phyloP scores from a whole-genome alignment of 2,113 vertebrate species.

The Hippocampus comes region DNA sequence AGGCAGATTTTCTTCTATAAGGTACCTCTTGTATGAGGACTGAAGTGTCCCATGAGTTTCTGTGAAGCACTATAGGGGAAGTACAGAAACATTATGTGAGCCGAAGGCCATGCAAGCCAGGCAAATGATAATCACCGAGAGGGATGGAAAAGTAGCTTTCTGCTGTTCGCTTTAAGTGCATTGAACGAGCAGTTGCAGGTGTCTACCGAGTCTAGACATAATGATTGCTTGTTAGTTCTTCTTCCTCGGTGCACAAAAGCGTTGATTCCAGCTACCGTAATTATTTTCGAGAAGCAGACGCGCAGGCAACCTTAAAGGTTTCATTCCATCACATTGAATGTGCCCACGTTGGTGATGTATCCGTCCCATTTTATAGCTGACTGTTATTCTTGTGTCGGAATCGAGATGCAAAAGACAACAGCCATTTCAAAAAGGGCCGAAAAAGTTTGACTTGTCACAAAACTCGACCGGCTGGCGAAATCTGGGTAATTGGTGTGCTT shows the following conservation, averaged over 20 bases:
- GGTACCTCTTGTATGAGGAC: background rate
- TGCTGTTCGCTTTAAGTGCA: conserved; percentile 9
- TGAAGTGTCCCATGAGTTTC: background rate
- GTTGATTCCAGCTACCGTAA: conserved; percentile 21
- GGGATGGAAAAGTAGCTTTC: background rate
- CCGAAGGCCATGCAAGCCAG: background rate
- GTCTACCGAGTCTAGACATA: conserved; percentile 8
- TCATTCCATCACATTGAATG: conserved; percentile 16
- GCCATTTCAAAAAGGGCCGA: background rate
- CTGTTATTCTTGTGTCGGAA: background rate
- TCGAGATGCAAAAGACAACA: background rate
- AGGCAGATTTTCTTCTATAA: background rate
- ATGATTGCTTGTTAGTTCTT: conserved; percentile 33
- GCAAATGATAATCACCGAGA: background rate
- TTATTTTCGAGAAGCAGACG: conserved; percentile 11
- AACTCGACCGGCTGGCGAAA: background rate
- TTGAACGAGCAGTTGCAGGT: background rate
- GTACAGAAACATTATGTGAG: background rate
- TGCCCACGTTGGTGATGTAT: background rate
- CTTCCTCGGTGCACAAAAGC: conserved; percentile 6
- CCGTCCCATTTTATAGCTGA: background rate
- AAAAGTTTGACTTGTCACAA: background rate
- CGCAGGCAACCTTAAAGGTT: conserved; percentile 5
- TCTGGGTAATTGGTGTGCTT: background rate
- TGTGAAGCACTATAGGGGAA: background rate